These are phyloP conservation scores for Anthoscopus minutus DNA, from an alignment of 2,113 vertebrate species.

Conservation along the genomic window DNA sequence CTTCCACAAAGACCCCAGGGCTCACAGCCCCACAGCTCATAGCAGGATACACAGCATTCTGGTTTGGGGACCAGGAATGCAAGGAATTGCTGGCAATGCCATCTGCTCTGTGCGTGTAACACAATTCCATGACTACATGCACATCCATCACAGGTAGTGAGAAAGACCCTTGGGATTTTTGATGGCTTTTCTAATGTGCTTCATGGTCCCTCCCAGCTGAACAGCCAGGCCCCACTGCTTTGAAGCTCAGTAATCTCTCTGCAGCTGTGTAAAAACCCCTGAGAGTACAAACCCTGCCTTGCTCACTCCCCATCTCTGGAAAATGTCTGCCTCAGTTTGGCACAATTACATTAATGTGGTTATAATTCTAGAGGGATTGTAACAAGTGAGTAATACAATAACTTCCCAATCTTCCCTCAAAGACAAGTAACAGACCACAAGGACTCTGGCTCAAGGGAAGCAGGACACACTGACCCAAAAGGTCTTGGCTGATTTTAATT, in stretches of 20 bases:
- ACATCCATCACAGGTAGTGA: background rate
- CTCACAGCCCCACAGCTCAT: background rate
- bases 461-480: background rate
- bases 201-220: background rate
- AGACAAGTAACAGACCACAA: background rate
- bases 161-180: background rate
- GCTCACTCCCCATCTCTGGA: background rate
- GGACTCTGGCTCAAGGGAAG: background rate
- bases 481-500: background rate
- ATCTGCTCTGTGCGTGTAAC: background rate
- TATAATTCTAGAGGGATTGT: background rate
- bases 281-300: background rate
- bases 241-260: background rate
- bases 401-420: background rate
- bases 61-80: background rate
- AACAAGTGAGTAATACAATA: background rate
- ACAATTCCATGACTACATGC: background rate
- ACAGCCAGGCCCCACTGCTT: fast-evolving
- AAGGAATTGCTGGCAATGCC: background rate
- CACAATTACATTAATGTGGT: background rate
- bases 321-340: background rate
- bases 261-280: background rate
- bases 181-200: background rate
- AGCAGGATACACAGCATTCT: background rate
- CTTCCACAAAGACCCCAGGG: background rate